Evolutionary conservation across 2,888 invertebrate species (phyloP), one percentile per base, ranked within the genome.

Genomic region (Microchrysa polita): DNA sequence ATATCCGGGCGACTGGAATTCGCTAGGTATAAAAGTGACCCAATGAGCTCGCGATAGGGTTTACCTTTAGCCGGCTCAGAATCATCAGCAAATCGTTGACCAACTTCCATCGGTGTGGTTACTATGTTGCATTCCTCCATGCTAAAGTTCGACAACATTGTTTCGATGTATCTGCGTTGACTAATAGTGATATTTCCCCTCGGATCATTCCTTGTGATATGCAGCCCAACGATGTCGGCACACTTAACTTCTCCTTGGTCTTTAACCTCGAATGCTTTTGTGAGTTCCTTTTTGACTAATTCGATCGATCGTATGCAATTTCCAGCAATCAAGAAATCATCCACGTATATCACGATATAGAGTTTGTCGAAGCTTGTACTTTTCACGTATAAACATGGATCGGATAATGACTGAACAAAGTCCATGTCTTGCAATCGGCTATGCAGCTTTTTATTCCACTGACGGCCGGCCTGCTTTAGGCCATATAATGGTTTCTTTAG

Each of bases 381-480:
- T 48, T 27, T n/a, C 57, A 60, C 42, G 71, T 75, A 74, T 4
- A 76, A 63, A 22, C 74, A 77, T 23, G 67, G 73, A 34, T 77
- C 74, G 40, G 34, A 14, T 44, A 67, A 60, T 4, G 60, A n/a
- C n/a, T n/a, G n/a, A n/a, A n/a, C 69, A 44, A 2, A 14, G 27
- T 10, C 42, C 42, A 61, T 27, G 18, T 34, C 27, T 73, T 52
- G 2, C 76, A 48, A n/a, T 57, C 59, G 27, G 73, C 16, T n/a
- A 59, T 74, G 63, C 23, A 77, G 53, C 40, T 73, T 73, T 44
- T 67, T 22, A 42, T 76, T 77, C 77, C 75, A 77, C 27, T 71
- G 20, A 23, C 77, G 72, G 53, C 74, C 74, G 1, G 77, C 27
- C 7, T 34, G 27, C 27, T 34, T 34, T 7, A 34, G 27, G 7